Evolutionary conservation across 1,140 invertebrate genomes (phyloP), one percentile per base, ranked within the genome.

Genomic region (Diachasmimorpha longicaudata): DNA sequence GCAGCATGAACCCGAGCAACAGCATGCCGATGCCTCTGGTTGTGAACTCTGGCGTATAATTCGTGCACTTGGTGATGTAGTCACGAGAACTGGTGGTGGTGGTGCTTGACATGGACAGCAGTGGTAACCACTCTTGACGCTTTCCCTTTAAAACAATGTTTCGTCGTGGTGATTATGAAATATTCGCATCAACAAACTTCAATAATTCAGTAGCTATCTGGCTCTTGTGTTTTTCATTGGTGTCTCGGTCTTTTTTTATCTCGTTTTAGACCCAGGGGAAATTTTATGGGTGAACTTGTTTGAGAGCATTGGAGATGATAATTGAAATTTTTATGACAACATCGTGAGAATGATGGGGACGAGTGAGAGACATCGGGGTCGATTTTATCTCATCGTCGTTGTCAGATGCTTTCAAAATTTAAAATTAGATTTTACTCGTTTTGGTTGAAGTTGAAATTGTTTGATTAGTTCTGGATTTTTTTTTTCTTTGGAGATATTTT

Each of bases 41-140:
- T 97, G 96, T 13, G 95, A 97, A 86, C 96, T 96, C 89, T 97
- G 96, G 14, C 96, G 91, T 83, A 97, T 96, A 81, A 96, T 96
- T 80, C 94, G 91, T 14, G 92, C 91, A 79, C 90, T 87, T 55
- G 93, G 92, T 70, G 94, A 92, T 19, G 93, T 91, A 14, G 93
- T 94, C 52, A 95, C 90, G 44, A 95, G 88, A 63, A 95, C 91
- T 13, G 93, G 92, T 23, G 93, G 93, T 74, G 93, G 91, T 80
- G 82, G 91, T 83, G 81, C 81, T 70, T 92, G 92, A 84, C 92
- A 93, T 2, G 91, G 91, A 84, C 91, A 92, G 81, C 92, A 82
- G 78, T 88, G 81, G 81, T 90, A 84, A 77, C 89, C 79, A 84
- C 90, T 83, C 79, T 86, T 87, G 78, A 90, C 82, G 84, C 89